A percentile compares a stretch with the other conserved stretches of the same genome.
These are phyloP conservation scores for Morus bassanus DNA, from an alignment of 2,797 vertebrate species.

Conservation along the genomic window DNA sequence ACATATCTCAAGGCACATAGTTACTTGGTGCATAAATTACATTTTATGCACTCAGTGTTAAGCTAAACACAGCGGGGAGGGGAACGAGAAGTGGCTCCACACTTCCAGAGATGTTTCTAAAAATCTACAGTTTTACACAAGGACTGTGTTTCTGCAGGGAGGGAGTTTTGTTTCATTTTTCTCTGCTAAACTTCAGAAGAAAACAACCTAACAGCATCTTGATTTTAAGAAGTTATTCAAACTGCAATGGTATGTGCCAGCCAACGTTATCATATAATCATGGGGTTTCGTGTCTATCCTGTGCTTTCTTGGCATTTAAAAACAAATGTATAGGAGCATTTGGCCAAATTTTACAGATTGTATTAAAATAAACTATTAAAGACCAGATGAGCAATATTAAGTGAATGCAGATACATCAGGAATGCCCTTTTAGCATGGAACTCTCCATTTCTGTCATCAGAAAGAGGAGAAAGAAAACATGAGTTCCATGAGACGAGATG, in stretches of 20 bases:
- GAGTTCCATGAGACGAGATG: background rate
- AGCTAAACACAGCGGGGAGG: background rate
- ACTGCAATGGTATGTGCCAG: background rate
- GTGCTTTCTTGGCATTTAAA: background rate
- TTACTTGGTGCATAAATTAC: background rate
- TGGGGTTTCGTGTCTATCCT: background rate
- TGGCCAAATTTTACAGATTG: background rate
- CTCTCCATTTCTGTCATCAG: background rate
- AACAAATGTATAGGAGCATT: background rate
- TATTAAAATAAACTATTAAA: background rate
- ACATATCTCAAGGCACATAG: background rate
- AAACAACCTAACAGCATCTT: background rate
- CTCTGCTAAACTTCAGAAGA: background rate
- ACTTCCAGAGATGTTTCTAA: background rate
- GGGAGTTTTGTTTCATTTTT: background rate
- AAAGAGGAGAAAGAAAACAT: background rate
- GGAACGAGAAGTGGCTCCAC: background rate
- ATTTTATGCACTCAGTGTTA: background rate
- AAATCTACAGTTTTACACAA: background rate
- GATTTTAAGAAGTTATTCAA: background rate
- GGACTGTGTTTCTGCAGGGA: background rate
- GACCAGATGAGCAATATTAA: background rate
- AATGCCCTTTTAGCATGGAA: background rate
- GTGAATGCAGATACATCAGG: background rate
- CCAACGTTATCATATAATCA: background rate